Evolutionary conservation across 2,113 vertebrate species (phyloP), one percentile per base, ranked within the genome.

Genomic region (Hemiprocne comata): DNA sequence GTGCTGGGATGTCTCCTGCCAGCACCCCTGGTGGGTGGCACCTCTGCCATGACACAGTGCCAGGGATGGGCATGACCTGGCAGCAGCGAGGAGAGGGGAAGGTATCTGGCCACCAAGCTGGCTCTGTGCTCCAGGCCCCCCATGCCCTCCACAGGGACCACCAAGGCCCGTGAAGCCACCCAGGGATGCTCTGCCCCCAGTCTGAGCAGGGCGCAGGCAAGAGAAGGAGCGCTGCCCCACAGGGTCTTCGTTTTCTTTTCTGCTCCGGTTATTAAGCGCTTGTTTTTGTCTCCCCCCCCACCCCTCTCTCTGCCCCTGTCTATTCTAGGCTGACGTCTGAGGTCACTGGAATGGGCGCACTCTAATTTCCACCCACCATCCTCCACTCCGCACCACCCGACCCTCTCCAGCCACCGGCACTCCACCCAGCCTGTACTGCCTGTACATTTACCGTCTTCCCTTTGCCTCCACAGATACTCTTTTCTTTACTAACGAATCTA

Each of bases 281-380:
- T 94, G 60, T 95, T 94, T 98, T 97, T 98, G 96, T 77, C 83
- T 95, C 58, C 81, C 60, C 60, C 26, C 95, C 85, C 50, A 33
- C 83, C 87, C 86, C 77, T 94, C 89, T 95, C 90, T 95, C 93
- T 96, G 61, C 82, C 95, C 98, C 86, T 94, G 91, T 98, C 97
- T 98, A 93, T 98, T 99, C 96, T 98, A 99, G 99, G 99, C 99
- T 99, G 98, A 99, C 99, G 89, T 99, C 99, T 96, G 99, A 99
- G 98, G 99, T 99, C 98, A 99, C 99, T 97, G 99, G 99, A 98
- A 99, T 99, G 99, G 99, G 99, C 79, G 97, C 99, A 64, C 98
- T 99, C 97, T 99, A 98, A 98, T 98, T 98, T 98, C 97, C 95
- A 95, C 98, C 97, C 95, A 94, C 94, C 96, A 96, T 94, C 97